phyloP scores from a whole-genome alignment of 2,888 invertebrate species.

The Ormia ochracea region DNA sequence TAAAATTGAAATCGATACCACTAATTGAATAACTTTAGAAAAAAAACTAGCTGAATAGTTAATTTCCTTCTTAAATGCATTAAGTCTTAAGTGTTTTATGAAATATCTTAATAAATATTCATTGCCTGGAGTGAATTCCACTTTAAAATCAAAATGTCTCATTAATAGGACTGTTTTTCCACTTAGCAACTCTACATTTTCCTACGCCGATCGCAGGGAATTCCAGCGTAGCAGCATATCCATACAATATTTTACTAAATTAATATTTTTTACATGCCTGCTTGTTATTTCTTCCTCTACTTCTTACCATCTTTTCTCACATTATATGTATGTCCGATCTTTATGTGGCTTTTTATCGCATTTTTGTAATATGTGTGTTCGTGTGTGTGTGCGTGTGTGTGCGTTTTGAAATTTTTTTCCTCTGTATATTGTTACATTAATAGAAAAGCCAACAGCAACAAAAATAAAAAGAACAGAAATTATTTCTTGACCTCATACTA shows the following conservation, averaged over 20 bases:
- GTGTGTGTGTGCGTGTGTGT: too few species aligned
- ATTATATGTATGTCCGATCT: constrained; percentile 4
- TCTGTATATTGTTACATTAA: constrained; percentile 34
- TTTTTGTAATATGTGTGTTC: constrained; percentile 44
- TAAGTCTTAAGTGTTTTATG: too few species aligned
- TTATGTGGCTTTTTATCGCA: constrained; percentile 34
- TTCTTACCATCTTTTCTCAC: constrained; percentile 23
- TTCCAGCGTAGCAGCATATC: constrained; percentile 41
- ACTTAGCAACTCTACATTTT: constrained; percentile 43
- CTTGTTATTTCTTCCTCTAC: constrained; percentile 17
- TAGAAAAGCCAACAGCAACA: background rate
- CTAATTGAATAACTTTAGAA: too few species aligned
- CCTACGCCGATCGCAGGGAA: constrained; percentile 29
- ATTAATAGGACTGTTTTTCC: background rate
- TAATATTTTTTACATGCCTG: constrained; percentile 23
- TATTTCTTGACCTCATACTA: constrained; percentile 57
- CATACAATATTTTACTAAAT: constrained; percentile 31
- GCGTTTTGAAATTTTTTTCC: constrained; percentile 7
- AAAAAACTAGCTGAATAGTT: too few species aligned
- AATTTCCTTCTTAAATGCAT: too few species aligned
- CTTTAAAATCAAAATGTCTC: constrained; percentile 9
- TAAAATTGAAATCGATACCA: too few species aligned
- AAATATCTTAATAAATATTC: background rate
- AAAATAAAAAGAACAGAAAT: background rate
- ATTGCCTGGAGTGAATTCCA: background rate